Percentiles rank a stretch among this genome's conserved stretches.
Evolutionary conservation across 2,113 vertebrate species (phyloP).

Genomic region (Entosphenus tridentatus): DNA sequence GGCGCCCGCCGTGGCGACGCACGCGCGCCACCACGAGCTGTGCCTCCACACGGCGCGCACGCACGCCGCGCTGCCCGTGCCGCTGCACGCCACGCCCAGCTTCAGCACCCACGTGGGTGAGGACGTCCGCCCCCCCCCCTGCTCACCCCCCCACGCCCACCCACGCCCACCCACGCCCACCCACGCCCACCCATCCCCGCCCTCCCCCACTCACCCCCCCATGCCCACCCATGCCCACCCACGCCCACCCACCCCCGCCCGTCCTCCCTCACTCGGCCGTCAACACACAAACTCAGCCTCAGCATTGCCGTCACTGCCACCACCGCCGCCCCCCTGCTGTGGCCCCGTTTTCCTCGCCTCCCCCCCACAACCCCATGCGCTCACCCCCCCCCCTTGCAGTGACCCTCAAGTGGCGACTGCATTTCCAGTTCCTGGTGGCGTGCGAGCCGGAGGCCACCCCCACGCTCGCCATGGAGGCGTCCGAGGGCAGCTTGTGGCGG

Average conservation of each 20-base stretch:
- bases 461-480: constrained; percentile 40
- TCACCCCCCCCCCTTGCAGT: constrained; percentile 18
- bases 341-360: no score
- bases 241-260: no score
- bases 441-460: constrained; percentile 37
- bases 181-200: no score
- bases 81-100: constrained; percentile 63
- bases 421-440: constrained; percentile 84
- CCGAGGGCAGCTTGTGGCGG: constrained; percentile 48
- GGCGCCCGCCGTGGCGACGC: constrained; percentile 24
- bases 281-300: no score
- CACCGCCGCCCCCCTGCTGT: no score
- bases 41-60: constrained; percentile 80
- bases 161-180: not conserved
- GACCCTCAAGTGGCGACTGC: constrained; percentile 49
- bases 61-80: constrained; percentile 79
- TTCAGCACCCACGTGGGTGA: constrained; percentile 74
- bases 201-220: not conserved
- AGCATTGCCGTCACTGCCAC: no score
- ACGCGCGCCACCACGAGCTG: constrained; percentile 68
- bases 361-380: no score
- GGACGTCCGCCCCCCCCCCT: constrained; percentile 9
- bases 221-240: not conserved
- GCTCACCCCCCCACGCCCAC: not conserved
- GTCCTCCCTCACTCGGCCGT: no score